Percentiles rank a stretch among this genome's conserved stretches.
Evolutionary conservation across 2,113 vertebrate species (phyloP).

Genomic region (Amazona guildingii): DNA sequence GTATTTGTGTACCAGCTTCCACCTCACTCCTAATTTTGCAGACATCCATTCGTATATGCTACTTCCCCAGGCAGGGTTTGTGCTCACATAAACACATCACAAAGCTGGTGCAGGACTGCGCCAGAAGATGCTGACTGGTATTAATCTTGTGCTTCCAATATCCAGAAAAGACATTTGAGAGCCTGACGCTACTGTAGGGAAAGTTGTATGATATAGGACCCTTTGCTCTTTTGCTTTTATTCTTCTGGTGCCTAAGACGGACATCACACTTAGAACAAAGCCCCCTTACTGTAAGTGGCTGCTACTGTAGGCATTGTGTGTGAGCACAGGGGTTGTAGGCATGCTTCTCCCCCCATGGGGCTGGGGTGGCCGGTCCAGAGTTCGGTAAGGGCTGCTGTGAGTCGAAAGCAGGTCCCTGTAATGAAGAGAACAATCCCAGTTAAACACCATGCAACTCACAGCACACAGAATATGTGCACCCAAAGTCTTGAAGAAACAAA

Average conservation of each 20-base stretch:
- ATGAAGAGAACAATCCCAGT: slow-evolving; percentile 31
- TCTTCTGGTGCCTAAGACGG: not conserved
- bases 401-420: slow-evolving; percentile 80
- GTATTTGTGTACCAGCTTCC: not conserved
- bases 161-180: not conserved
- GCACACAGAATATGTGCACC: rapidly evolving
- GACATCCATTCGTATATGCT: not conserved
- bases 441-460: not conserved
- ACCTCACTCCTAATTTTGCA: not conserved
- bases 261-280: rapidly evolving
- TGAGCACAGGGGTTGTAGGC: slow-evolving; percentile 92
- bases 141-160: not conserved
- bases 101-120: not conserved
- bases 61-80: not conserved
- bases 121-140: not conserved
- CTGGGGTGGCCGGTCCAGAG: slow-evolving; percentile 79
- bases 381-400: slow-evolving; percentile 87
- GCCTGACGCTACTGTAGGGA: not conserved
- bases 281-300: slow-evolving; percentile 88
- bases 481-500: not conserved
- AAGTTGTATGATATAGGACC: not conserved
- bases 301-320: slow-evolving; percentile 93
- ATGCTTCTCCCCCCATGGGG: slow-evolving; percentile 87
- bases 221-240: not conserved
- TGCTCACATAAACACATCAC: not conserved